These are phyloP conservation scores for Sphyrna mokarran DNA, from an alignment of 2,113 vertebrate species.

Conservation along the genomic window DNA sequence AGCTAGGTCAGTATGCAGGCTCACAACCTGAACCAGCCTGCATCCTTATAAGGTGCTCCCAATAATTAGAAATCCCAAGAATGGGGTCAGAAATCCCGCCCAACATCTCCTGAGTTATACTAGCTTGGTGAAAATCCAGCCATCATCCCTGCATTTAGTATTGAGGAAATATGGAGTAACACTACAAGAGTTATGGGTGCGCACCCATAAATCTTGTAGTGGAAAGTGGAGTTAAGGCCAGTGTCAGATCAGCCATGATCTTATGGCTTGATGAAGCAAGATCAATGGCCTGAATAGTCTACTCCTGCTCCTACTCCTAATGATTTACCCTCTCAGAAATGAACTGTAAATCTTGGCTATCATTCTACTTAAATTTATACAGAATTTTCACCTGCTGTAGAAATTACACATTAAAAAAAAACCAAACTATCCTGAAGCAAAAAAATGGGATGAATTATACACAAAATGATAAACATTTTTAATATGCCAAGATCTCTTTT, in stretches of 20 bases:
- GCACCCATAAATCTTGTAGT: too few relatives aligned
- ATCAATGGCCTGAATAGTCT: not conserved
- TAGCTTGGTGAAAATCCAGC: too few relatives aligned
- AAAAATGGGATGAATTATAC: not conserved
- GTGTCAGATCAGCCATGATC: not conserved
- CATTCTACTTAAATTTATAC: not conserved
- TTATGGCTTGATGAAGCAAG: not conserved
- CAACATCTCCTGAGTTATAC: too few relatives aligned
- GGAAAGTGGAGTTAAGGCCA: not conserved
- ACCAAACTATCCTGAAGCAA: not conserved
- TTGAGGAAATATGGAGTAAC: not conserved
- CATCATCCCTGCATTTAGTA: not conserved
- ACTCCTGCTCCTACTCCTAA: not conserved
- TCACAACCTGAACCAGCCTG: too few relatives aligned
- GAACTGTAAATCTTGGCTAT: not conserved
- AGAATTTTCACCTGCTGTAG: not conserved
- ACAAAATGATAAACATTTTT: not conserved
- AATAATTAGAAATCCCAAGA: too few relatives aligned
- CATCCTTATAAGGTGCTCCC: too few relatives aligned
- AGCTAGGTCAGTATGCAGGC: too few relatives aligned
- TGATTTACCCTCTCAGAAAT: not conserved
- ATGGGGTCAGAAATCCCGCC: too few relatives aligned
- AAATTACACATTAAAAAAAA: not conserved
- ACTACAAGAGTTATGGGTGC: not conserved
- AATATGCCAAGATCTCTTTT: conserved; percentile 4